A percentile compares a stretch with the other conserved stretches of the same genome.
Evolutionary conservation across 2,888 invertebrate genomes (phyloP).

Genomic region (Lobophora halterata): DNA sequence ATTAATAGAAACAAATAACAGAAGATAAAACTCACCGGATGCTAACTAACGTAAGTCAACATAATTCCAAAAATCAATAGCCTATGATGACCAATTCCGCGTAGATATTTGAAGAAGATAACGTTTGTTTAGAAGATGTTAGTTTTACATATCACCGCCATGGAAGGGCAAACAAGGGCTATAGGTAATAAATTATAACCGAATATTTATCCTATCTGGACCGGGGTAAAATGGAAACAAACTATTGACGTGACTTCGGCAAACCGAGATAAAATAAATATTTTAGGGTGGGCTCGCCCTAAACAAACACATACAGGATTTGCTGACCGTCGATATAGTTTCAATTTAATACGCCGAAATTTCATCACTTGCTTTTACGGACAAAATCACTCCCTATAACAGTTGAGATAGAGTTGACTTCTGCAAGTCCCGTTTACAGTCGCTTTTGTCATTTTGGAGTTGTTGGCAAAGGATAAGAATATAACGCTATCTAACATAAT

Average conservation of each 20-base stretch:
- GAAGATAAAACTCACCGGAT: slow-evolving; percentile 58
- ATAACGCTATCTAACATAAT: slow-evolving; percentile 51
- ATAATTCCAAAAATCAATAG: slow-evolving; percentile 64
- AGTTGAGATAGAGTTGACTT: slow-evolving; percentile 35
- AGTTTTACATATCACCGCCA: slow-evolving; percentile 68
- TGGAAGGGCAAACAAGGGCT: slow-evolving; percentile 61
- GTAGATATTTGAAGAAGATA: slow-evolving; percentile 74
- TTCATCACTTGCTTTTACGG: slow-evolving; percentile 56
- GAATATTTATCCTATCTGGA: slow-evolving; percentile 71
- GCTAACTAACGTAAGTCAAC: slow-evolving; percentile 39
- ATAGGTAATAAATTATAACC: slow-evolving; percentile 75
- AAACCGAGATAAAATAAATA: slow-evolving; percentile 81
- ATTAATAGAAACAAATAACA: slow-evolving; percentile 26
- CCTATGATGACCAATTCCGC: slow-evolving; percentile 62
- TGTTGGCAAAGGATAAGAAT: slow-evolving; percentile 38
- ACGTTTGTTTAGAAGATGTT: slow-evolving; percentile 66
- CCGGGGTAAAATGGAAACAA: slow-evolving; percentile 71
- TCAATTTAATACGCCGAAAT: slow-evolving; percentile 79
- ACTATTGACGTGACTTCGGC: slow-evolving; percentile 78
- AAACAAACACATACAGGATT: slow-evolving; percentile 78
- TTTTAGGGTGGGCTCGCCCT: slow-evolving; percentile 80
- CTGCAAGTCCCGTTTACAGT: slow-evolving; percentile 27
- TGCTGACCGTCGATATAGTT: slow-evolving; percentile 80
- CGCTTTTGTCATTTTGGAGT: slow-evolving; percentile 39
- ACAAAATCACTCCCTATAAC: slow-evolving; percentile 49